Percentiles rank a stretch among this genome's conserved stretches.
phyloP scores from a whole-genome alignment of 2,888 invertebrate species.

The Lepidocyrtoides sp. region DNA sequence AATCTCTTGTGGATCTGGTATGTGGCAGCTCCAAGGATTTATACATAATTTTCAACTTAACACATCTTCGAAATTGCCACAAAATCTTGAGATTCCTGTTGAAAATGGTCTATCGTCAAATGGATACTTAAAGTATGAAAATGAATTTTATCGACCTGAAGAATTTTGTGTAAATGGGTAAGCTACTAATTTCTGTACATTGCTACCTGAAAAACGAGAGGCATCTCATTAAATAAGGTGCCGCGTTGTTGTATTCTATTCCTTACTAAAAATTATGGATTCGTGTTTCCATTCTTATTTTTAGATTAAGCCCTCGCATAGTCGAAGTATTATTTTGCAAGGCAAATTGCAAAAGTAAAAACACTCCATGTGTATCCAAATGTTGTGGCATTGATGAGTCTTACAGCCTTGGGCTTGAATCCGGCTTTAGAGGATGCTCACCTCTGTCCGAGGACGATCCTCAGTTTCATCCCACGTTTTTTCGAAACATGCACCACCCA shows the following conservation, averaged over 20 bases:
- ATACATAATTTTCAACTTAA: slow-evolving; percentile 76
- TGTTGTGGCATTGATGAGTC: slow-evolving; percentile 79
- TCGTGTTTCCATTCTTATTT: background rate
- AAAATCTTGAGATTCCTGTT: background rate
- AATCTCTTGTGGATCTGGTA: slow-evolving; percentile 62
- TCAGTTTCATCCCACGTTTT: slow-evolving; percentile 74
- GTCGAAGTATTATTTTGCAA: slow-evolving; percentile 80
- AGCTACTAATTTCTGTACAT: background rate
- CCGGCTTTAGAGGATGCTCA: slow-evolving; percentile 77
- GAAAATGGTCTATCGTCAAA: slow-evolving; percentile 68
- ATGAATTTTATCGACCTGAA: slow-evolving; percentile 77
- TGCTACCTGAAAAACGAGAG: too few species aligned
- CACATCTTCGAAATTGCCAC: background rate
- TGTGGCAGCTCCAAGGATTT: slow-evolving; percentile 80
- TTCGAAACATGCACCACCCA: slow-evolving; percentile 68
- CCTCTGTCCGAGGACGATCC: slow-evolving; percentile 66
- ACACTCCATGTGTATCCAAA: slow-evolving; percentile 79
- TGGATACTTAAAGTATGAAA: slow-evolving; percentile 78
- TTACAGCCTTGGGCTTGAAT: slow-evolving; percentile 75
- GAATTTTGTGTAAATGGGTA: slow-evolving; percentile 81
- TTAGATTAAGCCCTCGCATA: slow-evolving; percentile 78
- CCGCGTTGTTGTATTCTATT: background rate
- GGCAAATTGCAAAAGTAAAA: slow-evolving; percentile 72
- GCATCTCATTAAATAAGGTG: too few species aligned
- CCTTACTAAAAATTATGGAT: background rate